These are phyloP conservation scores for Pangasius macronema DNA, from an alignment of 2,797 vertebrate genomes.

Conservation along the genomic window DNA sequence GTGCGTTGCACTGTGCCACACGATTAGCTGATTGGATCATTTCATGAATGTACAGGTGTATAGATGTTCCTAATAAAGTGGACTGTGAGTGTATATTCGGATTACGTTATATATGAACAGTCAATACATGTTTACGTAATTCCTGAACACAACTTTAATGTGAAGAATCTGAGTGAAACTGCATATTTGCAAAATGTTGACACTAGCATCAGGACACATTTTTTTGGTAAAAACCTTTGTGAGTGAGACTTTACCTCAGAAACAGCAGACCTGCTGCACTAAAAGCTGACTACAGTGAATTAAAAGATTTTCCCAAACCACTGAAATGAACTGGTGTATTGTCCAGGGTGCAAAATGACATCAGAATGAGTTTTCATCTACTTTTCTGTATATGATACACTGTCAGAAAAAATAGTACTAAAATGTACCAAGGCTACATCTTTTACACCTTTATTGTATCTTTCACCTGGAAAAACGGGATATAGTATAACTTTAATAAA, in stretches of 20 bases:
- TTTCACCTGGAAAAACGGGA: not conserved
- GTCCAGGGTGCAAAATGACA: not conserved
- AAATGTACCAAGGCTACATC: no score
- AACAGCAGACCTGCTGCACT: not conserved
- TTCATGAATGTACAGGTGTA: not conserved
- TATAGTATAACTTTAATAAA: no score
- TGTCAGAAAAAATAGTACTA: not conserved
- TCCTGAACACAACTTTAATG: constrained; percentile 3
- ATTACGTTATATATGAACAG: not conserved
- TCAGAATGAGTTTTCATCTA: not conserved
- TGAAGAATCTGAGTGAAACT: not conserved
- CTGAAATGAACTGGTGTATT: not conserved
- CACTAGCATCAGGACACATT: not conserved
- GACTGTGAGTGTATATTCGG: not conserved
- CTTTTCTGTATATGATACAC: no score
- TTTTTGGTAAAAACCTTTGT: not conserved
- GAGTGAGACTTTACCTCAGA: not conserved
- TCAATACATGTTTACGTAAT: not conserved
- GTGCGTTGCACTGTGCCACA: not conserved
- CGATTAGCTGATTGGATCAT: not conserved
- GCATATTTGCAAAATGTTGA: not conserved
- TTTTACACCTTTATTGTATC: not conserved
- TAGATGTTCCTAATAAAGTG: not conserved
- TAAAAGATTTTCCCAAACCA: not conserved
- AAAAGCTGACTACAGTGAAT: not conserved